These are phyloP conservation scores for Drosophila sturtevanti DNA, from an alignment of 1,140 invertebrate species.

Conservation along the genomic window DNA sequence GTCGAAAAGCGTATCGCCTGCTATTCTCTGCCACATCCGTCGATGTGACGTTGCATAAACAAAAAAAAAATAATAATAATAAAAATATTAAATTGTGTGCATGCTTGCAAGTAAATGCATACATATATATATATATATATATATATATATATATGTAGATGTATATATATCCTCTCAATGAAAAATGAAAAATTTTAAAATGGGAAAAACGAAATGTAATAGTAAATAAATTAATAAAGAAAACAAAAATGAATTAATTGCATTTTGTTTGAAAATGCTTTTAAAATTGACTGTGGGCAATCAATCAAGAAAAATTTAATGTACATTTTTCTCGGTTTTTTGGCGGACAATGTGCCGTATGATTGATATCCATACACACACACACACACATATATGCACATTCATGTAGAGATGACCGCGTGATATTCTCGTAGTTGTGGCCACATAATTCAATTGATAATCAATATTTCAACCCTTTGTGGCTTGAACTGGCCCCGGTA, in stretches of 20 bases:
- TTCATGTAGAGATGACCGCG: not conserved
- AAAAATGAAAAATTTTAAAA: constrained; percentile 43
- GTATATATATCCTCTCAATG: constrained; percentile 3
- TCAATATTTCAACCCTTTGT: constrained; percentile 50
- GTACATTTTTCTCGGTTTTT: constrained; percentile 3
- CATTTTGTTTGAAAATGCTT: constrained; percentile 60
- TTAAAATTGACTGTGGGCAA: constrained; percentile 48
- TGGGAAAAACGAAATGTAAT: constrained; percentile 46
- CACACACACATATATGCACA: not conserved
- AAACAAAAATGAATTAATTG: constrained; percentile 32
- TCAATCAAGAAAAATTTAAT: constrained; percentile 55
- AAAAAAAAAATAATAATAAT: constrained; percentile 10
- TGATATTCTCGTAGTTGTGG: not conserved
- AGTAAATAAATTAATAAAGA: constrained; percentile 50
- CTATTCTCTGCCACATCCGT: constrained; percentile 17
- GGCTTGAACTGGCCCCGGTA: constrained; percentile 18
- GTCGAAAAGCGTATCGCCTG: constrained; percentile 45
- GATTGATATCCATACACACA: constrained; percentile 46
- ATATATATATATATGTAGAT: constrained; percentile 2
- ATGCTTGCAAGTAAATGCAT: not conserved
- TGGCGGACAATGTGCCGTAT: constrained; percentile 17
- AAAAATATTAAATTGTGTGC: constrained; percentile 4
- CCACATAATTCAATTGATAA: constrained; percentile 68
- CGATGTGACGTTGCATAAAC: constrained; percentile 35
- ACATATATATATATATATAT: constrained; percentile 5